Evolutionary conservation across 2,113 vertebrate genomes (phyloP).

Genomic region (Petromus typicus): DNA sequence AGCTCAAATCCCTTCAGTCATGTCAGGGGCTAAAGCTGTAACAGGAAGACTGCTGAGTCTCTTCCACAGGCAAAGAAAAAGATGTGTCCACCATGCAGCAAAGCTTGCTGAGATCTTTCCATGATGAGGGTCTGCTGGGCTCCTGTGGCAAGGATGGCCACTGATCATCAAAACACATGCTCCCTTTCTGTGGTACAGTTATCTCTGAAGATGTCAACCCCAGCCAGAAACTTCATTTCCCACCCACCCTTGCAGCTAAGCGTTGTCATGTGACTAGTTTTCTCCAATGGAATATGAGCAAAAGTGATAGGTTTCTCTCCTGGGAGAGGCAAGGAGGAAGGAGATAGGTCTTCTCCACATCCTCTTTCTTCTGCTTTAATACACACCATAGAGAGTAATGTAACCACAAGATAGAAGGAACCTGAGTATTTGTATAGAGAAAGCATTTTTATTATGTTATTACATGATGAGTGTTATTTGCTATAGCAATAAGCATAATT

Average conservation of each 20-base stretch:
- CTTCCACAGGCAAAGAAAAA: background rate
- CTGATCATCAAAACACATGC: background rate
- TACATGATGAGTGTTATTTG: background rate
- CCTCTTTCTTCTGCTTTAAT: conserved; percentile 17
- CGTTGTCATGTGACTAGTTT: conserved; percentile 17
- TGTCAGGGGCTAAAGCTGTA: background rate
- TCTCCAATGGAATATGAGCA: conserved; percentile 22
- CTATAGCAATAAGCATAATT: background rate
- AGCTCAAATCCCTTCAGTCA: conserved; percentile 66
- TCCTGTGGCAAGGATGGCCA: background rate
- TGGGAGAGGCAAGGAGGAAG: background rate
- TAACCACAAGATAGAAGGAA: background rate
- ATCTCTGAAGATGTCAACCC: background rate
- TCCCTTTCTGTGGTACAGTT: background rate
- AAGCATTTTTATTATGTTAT: background rate
- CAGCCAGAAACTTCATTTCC: conserved; percentile 52
- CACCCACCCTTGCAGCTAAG: background rate
- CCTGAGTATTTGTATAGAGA: background rate
- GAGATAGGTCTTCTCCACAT: background rate
- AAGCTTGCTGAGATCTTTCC: background rate
- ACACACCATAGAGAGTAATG: background rate
- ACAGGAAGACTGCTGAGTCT: background rate
- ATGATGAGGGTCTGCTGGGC: background rate
- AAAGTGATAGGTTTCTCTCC: background rate
- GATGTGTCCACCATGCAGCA: background rate